Conservation (phyloP, 2,888 invertebrate species). For the Diogma glabrata region DNA sequence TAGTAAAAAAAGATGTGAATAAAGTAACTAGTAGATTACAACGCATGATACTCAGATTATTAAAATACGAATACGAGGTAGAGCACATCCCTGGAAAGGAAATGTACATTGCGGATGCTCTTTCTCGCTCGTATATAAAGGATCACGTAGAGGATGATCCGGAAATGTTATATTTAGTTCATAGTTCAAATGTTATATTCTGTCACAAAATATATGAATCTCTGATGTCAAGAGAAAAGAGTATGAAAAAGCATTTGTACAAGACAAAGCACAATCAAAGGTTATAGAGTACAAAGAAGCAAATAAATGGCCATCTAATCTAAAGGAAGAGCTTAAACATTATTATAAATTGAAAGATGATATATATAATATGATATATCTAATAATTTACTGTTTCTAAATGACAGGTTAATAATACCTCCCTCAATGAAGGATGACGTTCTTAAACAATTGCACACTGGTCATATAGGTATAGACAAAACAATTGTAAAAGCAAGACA, state of each 20-base stretch:
- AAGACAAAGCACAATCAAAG: neutral
- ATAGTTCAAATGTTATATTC: too few species aligned
- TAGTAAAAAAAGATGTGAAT: conserved; percentile 17
- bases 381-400: conserved; percentile 3
- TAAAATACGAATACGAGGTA: conserved; percentile 9
- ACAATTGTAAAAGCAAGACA: neutral
- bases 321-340: neutral
- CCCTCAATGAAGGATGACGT: neutral
- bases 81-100: conserved; percentile 6
- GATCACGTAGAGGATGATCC: neutral
- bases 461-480: conserved; percentile 10
- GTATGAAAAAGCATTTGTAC: neutral
- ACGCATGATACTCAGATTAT: conserved; percentile 12
- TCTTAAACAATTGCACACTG: conserved; percentile 5
- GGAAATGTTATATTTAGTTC: neutral
- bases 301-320: neutral
- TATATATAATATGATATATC: neutral
- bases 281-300: neutral
- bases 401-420: neutral
- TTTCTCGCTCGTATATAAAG: neutral
- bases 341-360: conserved; percentile 11
- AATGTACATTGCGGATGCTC: neutral
- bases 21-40: conserved; percentile 16
- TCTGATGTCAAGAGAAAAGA: neutral
- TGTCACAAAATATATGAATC: neutral